Percentiles rank a stretch among this genome's conserved stretches.
Evolutionary conservation across 2,113 vertebrate species (phyloP).

Genomic region (Sander vitreus): DNA sequence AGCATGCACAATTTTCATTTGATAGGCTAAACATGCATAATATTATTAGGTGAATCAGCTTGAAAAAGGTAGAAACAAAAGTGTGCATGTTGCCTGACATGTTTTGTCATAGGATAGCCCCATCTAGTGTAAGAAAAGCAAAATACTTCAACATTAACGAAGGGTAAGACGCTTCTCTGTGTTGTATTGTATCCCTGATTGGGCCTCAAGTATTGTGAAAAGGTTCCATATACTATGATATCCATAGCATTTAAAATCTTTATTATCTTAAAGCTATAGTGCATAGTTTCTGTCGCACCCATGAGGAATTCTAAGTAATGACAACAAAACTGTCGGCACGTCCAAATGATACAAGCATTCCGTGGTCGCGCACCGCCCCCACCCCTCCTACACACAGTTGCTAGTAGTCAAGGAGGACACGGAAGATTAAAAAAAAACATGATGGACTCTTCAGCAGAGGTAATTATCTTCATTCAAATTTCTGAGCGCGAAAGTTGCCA

Average conservation of each 20-base stretch:
- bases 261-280: background rate
- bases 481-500: no score
- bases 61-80: background rate
- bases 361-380: no score
- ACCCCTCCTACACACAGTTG: no score
- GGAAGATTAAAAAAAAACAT: no score
- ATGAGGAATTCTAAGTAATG: no score
- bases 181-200: background rate
- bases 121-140: conserved; percentile 20
- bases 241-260: background rate
- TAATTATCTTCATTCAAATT: no score
- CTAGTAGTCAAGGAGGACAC: no score
- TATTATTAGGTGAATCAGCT: background rate
- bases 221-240: background rate
- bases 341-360: no score
- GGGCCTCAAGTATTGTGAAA: background rate
- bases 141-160: background rate
- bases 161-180: background rate
- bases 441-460: no score
- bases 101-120: background rate
- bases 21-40: background rate
- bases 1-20: background rate
- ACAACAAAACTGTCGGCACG: no score
- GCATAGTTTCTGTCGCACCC: no score
- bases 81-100: background rate